Evolutionary conservation across 2,888 invertebrate species (phyloP).

Genomic region (Phaonia tiefii): DNA sequence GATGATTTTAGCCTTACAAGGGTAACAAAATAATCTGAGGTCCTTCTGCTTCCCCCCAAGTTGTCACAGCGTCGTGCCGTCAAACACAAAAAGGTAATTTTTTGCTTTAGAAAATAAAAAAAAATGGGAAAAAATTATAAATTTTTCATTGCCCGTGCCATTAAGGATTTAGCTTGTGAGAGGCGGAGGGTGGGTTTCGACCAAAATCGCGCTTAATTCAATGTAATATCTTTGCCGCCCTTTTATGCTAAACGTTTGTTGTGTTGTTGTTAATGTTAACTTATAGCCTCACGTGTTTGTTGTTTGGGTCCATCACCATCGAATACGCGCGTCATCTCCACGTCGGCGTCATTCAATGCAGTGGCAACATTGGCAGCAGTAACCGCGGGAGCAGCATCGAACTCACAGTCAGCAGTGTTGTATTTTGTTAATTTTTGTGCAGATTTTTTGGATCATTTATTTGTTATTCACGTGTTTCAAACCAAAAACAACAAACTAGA

Average conservation of each 20-base stretch:
- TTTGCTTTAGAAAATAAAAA: background rate
- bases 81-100: conserved; percentile 28
- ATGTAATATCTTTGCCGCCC: conserved; percentile 39
- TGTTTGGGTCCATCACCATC: conserved; percentile 22
- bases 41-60: background rate
- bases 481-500: conserved; percentile 45
- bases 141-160: conserved; percentile 57
- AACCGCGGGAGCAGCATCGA: background rate
- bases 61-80: conserved; percentile 16
- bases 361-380: background rate
- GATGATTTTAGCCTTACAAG: conserved; percentile 32
- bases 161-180: conserved; percentile 59
- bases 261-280: conserved; percentile 41
- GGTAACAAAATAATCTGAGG: background rate
- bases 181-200: background rate
- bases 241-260: conserved; percentile 36
- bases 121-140: conserved; percentile 43
- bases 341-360: background rate
- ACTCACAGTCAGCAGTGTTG: conserved; percentile 34
- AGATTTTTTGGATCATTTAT: conserved; percentile 59
- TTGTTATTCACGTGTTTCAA: conserved; percentile 65
- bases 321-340: no score
- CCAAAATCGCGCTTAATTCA: conserved; percentile 8
- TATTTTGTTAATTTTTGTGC: conserved; percentile 25
- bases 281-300: conserved; percentile 62